Percentiles rank a stretch among this genome's conserved stretches.
Evolutionary conservation across 2,113 vertebrate species (phyloP).

Genomic region (Rhea pennata): DNA sequence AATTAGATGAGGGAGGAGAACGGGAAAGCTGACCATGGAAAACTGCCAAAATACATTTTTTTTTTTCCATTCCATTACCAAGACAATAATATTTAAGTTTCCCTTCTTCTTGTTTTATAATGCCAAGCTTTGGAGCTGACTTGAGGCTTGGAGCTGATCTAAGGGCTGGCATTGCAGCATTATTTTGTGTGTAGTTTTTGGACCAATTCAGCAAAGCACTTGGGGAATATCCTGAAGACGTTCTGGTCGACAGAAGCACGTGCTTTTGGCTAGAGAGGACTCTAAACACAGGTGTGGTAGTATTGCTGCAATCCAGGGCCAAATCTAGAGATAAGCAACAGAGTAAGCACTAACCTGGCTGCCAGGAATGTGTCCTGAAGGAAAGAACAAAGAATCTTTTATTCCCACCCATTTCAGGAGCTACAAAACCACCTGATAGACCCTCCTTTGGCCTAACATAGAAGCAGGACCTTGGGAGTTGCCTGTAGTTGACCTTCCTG

Average conservation of each 20-base stretch:
- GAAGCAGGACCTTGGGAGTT: not conserved
- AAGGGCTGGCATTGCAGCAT: not conserved
- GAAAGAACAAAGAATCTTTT: not conserved
- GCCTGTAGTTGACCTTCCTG: accelerated
- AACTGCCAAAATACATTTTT: not conserved
- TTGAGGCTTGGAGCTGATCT: not conserved
- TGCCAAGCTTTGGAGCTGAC: not conserved
- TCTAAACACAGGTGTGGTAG: not conserved
- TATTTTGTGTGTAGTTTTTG: not conserved
- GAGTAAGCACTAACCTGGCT: not conserved
- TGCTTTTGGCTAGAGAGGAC: not conserved
- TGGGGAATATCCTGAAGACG: not conserved
- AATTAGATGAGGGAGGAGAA: not conserved
- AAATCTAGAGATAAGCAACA: not conserved
- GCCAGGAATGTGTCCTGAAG: not conserved
- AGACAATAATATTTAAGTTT: not conserved
- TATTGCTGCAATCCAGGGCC: accelerated
- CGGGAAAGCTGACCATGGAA: constrained; percentile 1
- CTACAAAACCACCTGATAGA: not conserved
- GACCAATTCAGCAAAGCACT: not conserved
- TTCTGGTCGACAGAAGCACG: not conserved
- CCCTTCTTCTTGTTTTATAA: not conserved
- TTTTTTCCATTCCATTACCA: not conserved
- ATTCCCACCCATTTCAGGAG: not conserved
- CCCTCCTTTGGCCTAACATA: not conserved